These are phyloP conservation scores for Vimba vimba DNA, from an alignment of 2,113 vertebrate species.

Conservation along the genomic window DNA sequence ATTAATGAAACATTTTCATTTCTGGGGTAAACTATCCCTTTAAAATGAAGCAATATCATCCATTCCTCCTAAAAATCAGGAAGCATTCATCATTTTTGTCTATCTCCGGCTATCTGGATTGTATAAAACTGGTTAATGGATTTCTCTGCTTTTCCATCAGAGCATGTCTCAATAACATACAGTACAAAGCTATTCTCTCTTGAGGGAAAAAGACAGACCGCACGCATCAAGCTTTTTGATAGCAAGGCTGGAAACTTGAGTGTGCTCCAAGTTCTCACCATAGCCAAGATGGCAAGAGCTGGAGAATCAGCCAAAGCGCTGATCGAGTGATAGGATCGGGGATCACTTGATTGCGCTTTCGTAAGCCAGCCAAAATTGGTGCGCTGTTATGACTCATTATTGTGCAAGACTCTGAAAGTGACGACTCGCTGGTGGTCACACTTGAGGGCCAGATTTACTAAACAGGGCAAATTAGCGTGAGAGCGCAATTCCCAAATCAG, in stretches of 20 bases:
- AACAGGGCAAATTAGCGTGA: too few species aligned
- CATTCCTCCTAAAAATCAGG: not conserved
- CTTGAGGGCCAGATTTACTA: too few species aligned
- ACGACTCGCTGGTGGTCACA: slow-evolving; percentile 1
- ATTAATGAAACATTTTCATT: too few species aligned
- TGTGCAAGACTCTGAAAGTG: not conserved
- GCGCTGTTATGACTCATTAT: slow-evolving; percentile 7
- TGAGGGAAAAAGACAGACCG: not conserved
- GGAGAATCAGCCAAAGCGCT: not conserved
- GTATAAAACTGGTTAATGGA: not conserved
- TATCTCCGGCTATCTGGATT: not conserved
- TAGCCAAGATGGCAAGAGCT: not conserved
- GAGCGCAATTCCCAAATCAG: too few species aligned
- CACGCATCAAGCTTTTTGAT: slow-evolving; percentile 7
- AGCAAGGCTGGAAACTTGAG: slow-evolving; percentile 21
- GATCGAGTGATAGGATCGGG: not conserved
- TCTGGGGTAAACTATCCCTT: not conserved
- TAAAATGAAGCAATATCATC: slow-evolving; percentile 3
- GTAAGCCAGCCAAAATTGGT: not conserved
- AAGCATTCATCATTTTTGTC: not conserved
- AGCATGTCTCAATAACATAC: slow-evolving; percentile 26
- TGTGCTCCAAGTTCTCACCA: not conserved
- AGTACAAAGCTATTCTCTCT: not conserved
- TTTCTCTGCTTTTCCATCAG: not conserved
- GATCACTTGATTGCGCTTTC: not conserved